These are phyloP conservation scores for Pseudococcus longispinus DNA, from an alignment of 2,888 invertebrate genomes.

Conservation along the genomic window DNA sequence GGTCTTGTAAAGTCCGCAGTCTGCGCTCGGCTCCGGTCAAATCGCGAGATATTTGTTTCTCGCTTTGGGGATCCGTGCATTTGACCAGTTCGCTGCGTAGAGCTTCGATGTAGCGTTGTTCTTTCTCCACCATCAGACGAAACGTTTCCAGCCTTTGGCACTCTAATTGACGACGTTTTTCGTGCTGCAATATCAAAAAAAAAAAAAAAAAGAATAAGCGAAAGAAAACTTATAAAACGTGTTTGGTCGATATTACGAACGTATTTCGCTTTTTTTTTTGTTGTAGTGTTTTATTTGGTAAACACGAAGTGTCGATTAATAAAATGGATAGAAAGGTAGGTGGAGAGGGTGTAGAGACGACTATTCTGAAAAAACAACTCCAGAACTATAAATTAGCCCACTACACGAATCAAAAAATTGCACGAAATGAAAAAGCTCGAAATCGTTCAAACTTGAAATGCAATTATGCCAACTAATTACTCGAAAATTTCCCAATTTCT, in stretches of 20 bases:
- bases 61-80: slow-evolving; percentile 60
- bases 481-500: too few relatives aligned
- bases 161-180: slow-evolving; percentile 84
- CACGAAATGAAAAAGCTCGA: too few relatives aligned
- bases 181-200: slow-evolving; percentile 69
- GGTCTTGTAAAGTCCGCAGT: slow-evolving; percentile 69
- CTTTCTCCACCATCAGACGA: slow-evolving; percentile 87
- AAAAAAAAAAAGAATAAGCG: neutral
- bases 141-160: slow-evolving; percentile 83
- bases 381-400: too few relatives aligned
- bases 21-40: slow-evolving; percentile 69
- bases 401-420: too few relatives aligned
- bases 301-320: neutral
- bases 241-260: neutral
- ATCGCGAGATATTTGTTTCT: slow-evolving; percentile 64
- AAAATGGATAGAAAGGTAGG: too few relatives aligned
- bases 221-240: neutral
- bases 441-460: too few relatives aligned
- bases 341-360: too few relatives aligned
- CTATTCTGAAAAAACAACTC: too few relatives aligned
- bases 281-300: neutral
- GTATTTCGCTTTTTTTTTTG: neutral
- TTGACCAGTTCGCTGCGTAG: slow-evolving; percentile 72
- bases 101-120: slow-evolving; percentile 81
- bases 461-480: too few relatives aligned